phyloP scores from a whole-genome alignment of 2,888 invertebrate genomes.

The Protonemura montana region DNA sequence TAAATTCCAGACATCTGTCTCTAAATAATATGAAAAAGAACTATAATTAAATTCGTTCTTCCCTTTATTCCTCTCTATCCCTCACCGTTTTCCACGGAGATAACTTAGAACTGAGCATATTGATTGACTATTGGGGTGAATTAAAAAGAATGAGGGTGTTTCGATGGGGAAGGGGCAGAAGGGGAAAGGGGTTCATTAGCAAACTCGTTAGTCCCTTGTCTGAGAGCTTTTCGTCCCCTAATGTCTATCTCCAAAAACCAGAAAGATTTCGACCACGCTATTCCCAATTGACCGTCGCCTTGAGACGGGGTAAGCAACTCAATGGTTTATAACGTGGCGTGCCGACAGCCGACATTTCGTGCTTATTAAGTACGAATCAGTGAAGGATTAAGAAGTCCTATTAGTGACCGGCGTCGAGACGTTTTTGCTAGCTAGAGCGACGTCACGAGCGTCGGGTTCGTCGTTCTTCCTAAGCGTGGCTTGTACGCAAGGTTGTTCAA shows the following conservation, averaged over 20 bases:
- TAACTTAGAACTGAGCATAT: not conserved
- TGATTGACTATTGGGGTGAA: conserved; percentile 12
- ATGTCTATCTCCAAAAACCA: not conserved
- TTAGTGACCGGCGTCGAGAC: conserved; percentile 19
- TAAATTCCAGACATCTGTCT: not conserved
- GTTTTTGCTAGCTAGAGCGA: not conserved
- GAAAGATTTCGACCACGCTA: not conserved
- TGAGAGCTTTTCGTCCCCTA: not conserved
- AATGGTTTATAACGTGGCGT: not conserved
- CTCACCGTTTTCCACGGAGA: not conserved
- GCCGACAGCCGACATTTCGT: not conserved
- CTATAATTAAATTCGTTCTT: not conserved
- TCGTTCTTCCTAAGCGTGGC: not conserved
- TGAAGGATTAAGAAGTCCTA: conserved; percentile 36
- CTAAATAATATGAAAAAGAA: not conserved
- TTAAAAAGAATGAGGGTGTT: not conserved
- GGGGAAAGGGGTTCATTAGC: conserved; percentile 14
- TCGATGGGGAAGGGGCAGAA: too few relatives aligned
- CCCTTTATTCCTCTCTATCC: not conserved
- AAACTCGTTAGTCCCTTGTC: conserved; percentile 20
- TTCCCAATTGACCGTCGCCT: too few relatives aligned
- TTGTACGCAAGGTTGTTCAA: not conserved
- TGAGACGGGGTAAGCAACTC: too few relatives aligned
- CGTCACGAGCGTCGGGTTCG: not conserved
- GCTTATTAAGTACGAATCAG: conserved; percentile 34